Conservation (phyloP, 2,888 invertebrate genomes). For the Acanthoscelides obtectus region DNA sequence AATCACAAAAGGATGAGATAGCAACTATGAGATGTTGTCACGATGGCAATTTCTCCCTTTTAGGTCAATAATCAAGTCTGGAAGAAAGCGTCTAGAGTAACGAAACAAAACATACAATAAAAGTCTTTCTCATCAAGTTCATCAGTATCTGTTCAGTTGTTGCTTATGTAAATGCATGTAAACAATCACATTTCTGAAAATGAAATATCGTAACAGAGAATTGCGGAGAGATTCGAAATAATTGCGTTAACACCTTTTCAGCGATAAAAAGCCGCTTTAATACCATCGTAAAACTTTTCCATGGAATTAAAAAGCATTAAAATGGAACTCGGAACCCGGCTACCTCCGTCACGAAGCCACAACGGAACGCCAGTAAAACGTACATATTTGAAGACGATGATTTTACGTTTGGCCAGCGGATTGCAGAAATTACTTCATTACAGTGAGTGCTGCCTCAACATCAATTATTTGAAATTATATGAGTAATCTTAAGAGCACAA, state of each 20-base stretch:
- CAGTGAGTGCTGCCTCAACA: background rate
- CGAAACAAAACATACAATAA: too few relatives aligned
- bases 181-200: background rate
- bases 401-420: background rate
- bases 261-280: background rate
- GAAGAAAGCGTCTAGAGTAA: too few relatives aligned
- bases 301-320: background rate
- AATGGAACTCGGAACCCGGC: background rate
- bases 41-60: too few relatives aligned
- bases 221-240: background rate
- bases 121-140: too few relatives aligned
- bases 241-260: background rate
- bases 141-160: too few relatives aligned
- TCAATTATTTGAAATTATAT: too few relatives aligned
- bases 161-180: background rate
- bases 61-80: too few relatives aligned
- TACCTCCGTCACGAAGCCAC: background rate
- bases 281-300: background rate
- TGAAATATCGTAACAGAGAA: background rate
- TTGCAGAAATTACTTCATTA: background rate
- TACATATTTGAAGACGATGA: background rate
- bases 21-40: too few relatives aligned
- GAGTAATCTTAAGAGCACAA: too few relatives aligned
- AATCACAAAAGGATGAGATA: too few relatives aligned
- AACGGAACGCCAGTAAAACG: background rate